Evolutionary conservation across 2,113 vertebrate species (phyloP), one percentile per base, ranked within the genome.

Genomic region (Istiophorus platypterus): DNA sequence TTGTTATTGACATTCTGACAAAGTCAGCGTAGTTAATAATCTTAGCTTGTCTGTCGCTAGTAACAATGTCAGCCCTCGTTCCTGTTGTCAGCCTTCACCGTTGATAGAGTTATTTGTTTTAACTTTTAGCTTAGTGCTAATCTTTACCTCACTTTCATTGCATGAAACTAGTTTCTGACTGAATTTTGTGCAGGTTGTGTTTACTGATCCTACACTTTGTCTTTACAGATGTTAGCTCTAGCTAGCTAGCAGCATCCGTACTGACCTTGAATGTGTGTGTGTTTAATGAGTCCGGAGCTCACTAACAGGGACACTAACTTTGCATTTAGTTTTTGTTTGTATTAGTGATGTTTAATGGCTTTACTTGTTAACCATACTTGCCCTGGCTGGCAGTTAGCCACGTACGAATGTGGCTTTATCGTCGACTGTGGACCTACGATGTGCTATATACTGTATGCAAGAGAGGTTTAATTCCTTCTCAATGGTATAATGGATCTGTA

Each of bases 401-500:
- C 11, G 8, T 31, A 26, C 29, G 54, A 42, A 24, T 0, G 5
- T 29, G 26, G 7, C 66, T 42, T 39, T 6, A 9, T 47, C 29
- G 52, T 64, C 42, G 42, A 54, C 37, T 58, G 61, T 52, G 41
- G 59, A 41, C 68, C 49, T 65, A 11, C 31, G 6, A 34, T 42
- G 65, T 9, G 18, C 64, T 54, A 1, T 59, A 68, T 41, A 52
- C 42, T 72, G 47, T 63, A 42, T 82, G 20, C 22, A 39, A 58
- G 66, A 72, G 80, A 67, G 63, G 22, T 79, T 87, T 64, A 79
- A 83, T 73, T 80, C 62, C 72, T 58, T 17, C 52, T 49, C 39
- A 18, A 49, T 26, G 80, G 69, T 82, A 76, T 93, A 88, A 91
- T 93, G 92, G 90, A 88, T 76, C 47, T 74, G 82, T 68, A 79